Conservation (phyloP, 2,113 vertebrate species). For the Eulemur rufifrons region DNA sequence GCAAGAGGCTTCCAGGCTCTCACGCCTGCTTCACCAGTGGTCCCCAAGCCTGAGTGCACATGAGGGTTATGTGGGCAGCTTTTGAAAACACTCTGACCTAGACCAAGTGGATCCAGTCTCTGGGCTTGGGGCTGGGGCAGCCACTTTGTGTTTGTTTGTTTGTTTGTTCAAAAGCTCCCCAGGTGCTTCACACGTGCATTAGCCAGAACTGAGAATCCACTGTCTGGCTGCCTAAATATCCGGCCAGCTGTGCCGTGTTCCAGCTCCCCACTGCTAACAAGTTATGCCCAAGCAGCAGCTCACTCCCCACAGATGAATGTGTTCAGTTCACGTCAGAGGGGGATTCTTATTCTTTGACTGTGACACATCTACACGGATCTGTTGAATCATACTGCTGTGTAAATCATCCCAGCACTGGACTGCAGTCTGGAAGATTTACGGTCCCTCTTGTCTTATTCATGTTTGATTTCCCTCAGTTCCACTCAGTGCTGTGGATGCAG, state of each 20-base stretch:
- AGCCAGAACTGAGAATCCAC: not conserved
- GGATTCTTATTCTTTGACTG: not conserved
- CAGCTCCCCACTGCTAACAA: not conserved
- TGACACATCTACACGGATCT: not conserved
- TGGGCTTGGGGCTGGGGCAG: not conserved
- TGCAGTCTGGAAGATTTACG: not conserved
- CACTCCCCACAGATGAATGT: not conserved
- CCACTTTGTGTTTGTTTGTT: not conserved
- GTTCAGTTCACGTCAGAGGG: too few species aligned
- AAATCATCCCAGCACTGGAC: not conserved
- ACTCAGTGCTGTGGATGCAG: not conserved
- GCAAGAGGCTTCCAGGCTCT: not conserved
- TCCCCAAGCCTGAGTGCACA: not conserved
- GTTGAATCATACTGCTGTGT: not conserved
- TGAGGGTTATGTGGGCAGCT: not conserved
- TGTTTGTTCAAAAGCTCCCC: not conserved
- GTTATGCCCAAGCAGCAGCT: not conserved
- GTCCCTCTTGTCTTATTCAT: not conserved
- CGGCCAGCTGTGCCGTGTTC: not conserved
- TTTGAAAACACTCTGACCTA: not conserved
- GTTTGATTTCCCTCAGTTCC: not conserved
- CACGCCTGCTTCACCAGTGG: not conserved
- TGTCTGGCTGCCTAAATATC: not conserved
- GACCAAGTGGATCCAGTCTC: not conserved
- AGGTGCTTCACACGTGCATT: not conserved